Evolutionary conservation across 2,888 invertebrate species (phyloP), one percentile per base, ranked within the genome.

Genomic region (Tribolium freemani): DNA sequence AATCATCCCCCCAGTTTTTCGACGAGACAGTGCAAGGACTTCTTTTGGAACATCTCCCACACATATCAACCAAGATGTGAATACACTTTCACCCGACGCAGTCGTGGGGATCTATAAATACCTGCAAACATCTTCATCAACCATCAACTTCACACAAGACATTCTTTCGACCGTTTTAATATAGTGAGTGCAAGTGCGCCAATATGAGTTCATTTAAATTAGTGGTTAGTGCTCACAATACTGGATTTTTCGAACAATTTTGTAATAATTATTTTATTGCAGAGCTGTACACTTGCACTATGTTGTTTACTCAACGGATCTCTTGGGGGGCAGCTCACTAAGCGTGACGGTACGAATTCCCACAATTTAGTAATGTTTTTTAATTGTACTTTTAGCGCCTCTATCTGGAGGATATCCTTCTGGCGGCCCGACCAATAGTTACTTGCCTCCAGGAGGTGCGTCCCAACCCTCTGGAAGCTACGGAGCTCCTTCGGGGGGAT

Each of bases 281-380:
- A 83, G 82, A 76, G 78, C 72, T 79, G 66, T 53, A 75, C 81
- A 77, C 78, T 83, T 72, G 80, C 82, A 77, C 76, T 83, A 53
- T 82, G 81, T 73, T 76, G 77, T 53, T 73, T 82, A 9, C 45
- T 74, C 38, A 75, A 75, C 53, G 73, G 76, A 75, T 75, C 79
- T 50, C 51, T 72, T 11, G 78, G 75, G 21, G 77, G 76, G 56
- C 78, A 76, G 56, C 78, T 81, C 67, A 70, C 77, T 71, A 83
- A 81, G 76, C 81, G 83, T 73, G 83, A 83, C 53, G 83, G 83
- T 83, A 75, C 78, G 79, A 76, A 46, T 44, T 58, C 13, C 53
- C 3, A 56, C n/a, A 30, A 26, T n/a, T 38, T 38, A n/a, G 8
- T 38, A n/a, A 0, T 38, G 8, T 8, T 8, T 38, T 8, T n/a